phyloP scores from a whole-genome alignment of 2,888 invertebrate genomes.

The Drosophila heteroneura region DNA sequence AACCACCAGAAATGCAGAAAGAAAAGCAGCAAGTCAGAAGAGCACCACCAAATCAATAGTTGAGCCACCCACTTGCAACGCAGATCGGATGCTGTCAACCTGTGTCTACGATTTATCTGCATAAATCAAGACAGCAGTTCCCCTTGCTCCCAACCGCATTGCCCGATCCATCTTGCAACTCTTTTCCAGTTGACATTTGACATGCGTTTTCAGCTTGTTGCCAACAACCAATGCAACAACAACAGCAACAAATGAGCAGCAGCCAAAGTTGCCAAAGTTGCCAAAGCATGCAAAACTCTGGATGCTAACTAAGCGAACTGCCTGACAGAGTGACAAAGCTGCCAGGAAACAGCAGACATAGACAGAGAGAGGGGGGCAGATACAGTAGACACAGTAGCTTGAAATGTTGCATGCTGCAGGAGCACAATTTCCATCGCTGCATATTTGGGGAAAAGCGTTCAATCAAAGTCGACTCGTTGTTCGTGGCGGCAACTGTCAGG shows the following conservation, averaged over 20 bases:
- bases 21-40: not conserved
- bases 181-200: constrained; percentile 72
- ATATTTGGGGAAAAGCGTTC: constrained; percentile 66
- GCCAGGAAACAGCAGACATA: constrained; percentile 25
- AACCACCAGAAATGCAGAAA: constrained; percentile 10
- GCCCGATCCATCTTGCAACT: not conserved
- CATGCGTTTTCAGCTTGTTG: constrained; percentile 66
- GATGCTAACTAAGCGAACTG: constrained; percentile 49
- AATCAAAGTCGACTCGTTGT: constrained; percentile 70
- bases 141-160: constrained; percentile 1
- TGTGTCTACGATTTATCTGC: constrained; percentile 61
- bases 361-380: not conserved
- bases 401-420: constrained; percentile 18
- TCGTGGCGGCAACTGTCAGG: constrained; percentile 68
- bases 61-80: constrained; percentile 50
- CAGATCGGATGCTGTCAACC: constrained; percentile 52
- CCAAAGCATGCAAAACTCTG: constrained; percentile 50
- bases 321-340: constrained; percentile 48
- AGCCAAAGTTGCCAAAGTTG: not conserved
- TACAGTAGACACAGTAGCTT: constrained; percentile 17
- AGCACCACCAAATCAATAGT: constrained; percentile 28
- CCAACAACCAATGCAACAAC: constrained; percentile 41
- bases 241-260: constrained; percentile 55
- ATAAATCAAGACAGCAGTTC: constrained; percentile 17
- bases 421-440: constrained; percentile 54